Percentiles rank a stretch among this genome's conserved stretches.
Evolutionary conservation across 1,140 invertebrate genomes (phyloP).

Genomic region (Telenomus remus): DNA sequence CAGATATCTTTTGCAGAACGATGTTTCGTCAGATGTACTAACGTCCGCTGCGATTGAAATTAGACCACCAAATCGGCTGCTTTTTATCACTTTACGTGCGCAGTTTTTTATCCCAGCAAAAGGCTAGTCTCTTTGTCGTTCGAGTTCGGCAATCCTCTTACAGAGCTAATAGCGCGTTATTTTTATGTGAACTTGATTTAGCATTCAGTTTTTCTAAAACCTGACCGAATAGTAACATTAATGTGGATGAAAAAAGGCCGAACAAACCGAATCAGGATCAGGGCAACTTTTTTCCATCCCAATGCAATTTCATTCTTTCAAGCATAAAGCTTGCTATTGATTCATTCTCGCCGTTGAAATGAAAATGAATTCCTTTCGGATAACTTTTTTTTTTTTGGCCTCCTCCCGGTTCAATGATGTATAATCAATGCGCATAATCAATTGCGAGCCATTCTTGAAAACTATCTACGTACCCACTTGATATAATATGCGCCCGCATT

Average conservation of each 20-base stretch:
- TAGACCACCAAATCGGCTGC: constrained; percentile 62
- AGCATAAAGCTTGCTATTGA: constrained; percentile 12
- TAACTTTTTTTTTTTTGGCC: constrained; percentile 25
- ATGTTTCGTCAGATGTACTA: constrained; percentile 37
- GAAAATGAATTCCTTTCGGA: constrained; percentile 43
- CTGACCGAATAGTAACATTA: background rate
- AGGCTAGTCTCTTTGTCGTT: constrained; percentile 18
- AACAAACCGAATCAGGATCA: too few relatives aligned
- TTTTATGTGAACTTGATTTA: constrained; percentile 18
- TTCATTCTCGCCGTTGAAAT: constrained; percentile 49
- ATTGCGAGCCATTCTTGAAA: constrained; percentile 39
- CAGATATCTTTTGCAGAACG: constrained; percentile 46
- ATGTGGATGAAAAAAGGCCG: background rate
- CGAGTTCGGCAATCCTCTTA: constrained; percentile 17
- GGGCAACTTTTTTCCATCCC: too few relatives aligned
- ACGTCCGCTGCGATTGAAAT: constrained; percentile 62
- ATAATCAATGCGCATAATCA: constrained; percentile 68
- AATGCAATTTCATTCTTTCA: too few relatives aligned
- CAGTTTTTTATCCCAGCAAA: constrained; percentile 30
- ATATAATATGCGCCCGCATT: constrained; percentile 53
- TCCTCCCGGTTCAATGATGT: background rate
- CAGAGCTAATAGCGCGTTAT: constrained; percentile 17
- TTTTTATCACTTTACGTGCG: constrained; percentile 52
- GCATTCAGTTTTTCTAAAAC: background rate
- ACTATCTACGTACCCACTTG: constrained; percentile 12